Evolutionary conservation across 2,888 invertebrate genomes (phyloP).

Genomic region (Brachynemurus nebulosus): DNA sequence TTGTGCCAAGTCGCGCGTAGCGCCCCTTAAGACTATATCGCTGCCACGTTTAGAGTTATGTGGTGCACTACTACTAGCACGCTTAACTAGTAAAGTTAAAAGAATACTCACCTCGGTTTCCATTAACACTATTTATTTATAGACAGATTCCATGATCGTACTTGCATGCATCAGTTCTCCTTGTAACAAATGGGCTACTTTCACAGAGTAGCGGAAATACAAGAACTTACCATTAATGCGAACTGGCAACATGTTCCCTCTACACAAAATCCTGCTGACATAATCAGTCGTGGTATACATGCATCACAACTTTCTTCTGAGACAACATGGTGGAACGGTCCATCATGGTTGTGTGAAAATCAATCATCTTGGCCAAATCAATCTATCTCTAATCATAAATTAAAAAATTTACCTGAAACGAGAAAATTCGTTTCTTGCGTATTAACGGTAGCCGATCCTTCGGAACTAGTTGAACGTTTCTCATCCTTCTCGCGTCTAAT

Average conservation of each 20-base stretch:
- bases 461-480: no score
- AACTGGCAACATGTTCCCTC: neutral
- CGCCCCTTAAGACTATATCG: slow-evolving; percentile 7
- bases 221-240: neutral
- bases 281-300: neutral
- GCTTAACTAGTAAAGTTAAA: neutral
- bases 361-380: no score
- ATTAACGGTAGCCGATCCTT: no score
- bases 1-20: slow-evolving; percentile 12
- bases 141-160: no score
- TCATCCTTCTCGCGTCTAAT: no score
- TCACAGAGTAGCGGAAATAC: neutral
- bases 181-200: neutral
- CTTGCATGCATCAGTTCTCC: neutral
- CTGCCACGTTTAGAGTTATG: slow-evolving; percentile 11
- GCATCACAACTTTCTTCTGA: no score
- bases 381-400: no score
- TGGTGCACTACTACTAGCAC: neutral
- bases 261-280: neutral
- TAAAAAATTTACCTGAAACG: no score
- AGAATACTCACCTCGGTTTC: neutral
- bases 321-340: no score
- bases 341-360: no score
- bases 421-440: no score
- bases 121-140: no score